Percentiles rank a stretch among this genome's conserved stretches.
phyloP scores from a whole-genome alignment of 2,113 vertebrate genomes.

The Lutjanus erythropterus region DNA sequence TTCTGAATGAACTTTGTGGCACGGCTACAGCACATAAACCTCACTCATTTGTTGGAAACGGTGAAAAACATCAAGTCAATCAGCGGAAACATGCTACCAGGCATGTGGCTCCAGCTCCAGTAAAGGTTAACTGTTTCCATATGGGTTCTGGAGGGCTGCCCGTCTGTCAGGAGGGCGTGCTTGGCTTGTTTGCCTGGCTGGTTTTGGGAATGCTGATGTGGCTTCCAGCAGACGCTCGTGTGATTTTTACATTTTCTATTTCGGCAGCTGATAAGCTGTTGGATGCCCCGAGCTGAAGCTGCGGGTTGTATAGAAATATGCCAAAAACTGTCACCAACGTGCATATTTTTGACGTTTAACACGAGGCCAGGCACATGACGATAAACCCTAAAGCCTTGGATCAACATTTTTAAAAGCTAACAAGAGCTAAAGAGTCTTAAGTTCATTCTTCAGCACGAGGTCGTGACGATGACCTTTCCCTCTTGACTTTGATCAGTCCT shows the following conservation, averaged over 20 bases:
- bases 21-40: background rate
- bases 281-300: background rate
- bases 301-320: too few species aligned
- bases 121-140: slow-evolving; percentile 68
- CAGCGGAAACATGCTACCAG: slow-evolving; percentile 34
- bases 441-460: background rate
- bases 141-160: slow-evolving; percentile 36
- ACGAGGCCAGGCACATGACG: background rate
- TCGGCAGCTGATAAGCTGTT: background rate
- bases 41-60: background rate
- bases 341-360: background rate
- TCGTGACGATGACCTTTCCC: background rate
- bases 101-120: slow-evolving; percentile 38
- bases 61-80: background rate
- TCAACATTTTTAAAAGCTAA: slow-evolving; percentile 6
- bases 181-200: slow-evolving; percentile 25
- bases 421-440: background rate
- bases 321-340: background rate
- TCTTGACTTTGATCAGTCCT: background rate
- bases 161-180: slow-evolving; percentile 29
- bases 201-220: slow-evolving; percentile 73
- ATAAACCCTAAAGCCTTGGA: background rate
- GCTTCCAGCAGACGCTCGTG: slow-evolving; percentile 40
- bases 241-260: slow-evolving; percentile 46
- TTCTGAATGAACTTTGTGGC: background rate